phyloP scores from a whole-genome alignment of 1,140 invertebrate genomes.

The Drosophila grimshawi region DNA sequence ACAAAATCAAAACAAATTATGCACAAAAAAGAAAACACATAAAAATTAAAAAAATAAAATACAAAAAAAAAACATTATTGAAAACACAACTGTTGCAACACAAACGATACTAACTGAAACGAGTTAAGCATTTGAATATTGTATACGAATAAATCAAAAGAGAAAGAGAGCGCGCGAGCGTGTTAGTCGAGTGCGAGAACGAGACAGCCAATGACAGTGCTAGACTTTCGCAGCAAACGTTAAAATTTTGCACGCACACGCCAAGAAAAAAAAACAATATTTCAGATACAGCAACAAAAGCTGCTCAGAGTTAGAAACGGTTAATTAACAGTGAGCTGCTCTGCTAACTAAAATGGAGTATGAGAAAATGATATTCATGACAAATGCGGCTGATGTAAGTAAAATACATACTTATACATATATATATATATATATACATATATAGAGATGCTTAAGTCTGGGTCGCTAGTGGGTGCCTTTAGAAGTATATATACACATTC shows the following conservation, averaged over 20 bases:
- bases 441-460: neutral
- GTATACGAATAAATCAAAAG: conserved; percentile 46
- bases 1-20: conserved; percentile 19
- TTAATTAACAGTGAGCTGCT: neutral
- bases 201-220: conserved; percentile 55
- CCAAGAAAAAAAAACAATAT: conserved; percentile 39
- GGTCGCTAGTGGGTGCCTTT: conserved; percentile 24
- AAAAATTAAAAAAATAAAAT: conserved; percentile 15
- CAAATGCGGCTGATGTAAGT: conserved; percentile 65
- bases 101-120: conserved; percentile 42
- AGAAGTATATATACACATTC: neutral
- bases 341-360: conserved; percentile 69
- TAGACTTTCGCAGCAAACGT: conserved; percentile 68
- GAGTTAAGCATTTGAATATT: conserved; percentile 58
- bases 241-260: conserved; percentile 63
- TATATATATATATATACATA: neutral
- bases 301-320: conserved; percentile 10
- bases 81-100: conserved; percentile 44
- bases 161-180: conserved; percentile 54
- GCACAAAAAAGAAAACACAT: conserved; percentile 6
- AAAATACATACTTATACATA: conserved; percentile 14
- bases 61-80: conserved; percentile 23
- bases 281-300: conserved; percentile 36
- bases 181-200: conserved; percentile 38
- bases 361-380: conserved; percentile 75